These are phyloP conservation scores for Poliocrania exsul DNA, from an alignment of 2,797 vertebrate species.

Conservation along the genomic window DNA sequence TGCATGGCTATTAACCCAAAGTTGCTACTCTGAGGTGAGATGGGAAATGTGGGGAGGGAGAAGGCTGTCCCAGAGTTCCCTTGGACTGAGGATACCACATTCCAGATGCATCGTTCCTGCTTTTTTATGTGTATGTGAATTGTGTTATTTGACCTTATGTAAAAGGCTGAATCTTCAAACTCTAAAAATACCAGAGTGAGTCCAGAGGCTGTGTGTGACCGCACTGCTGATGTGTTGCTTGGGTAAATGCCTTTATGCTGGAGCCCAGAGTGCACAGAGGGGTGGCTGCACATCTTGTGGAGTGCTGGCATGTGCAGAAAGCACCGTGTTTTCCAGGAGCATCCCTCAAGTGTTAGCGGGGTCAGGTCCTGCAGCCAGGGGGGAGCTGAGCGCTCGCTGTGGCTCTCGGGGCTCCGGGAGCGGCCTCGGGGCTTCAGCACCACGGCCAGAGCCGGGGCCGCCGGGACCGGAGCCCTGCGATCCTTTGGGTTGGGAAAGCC, in stretches of 20 bases:
- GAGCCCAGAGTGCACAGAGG: fast-evolving
- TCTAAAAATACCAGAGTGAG: background rate
- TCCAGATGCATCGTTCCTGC: background rate
- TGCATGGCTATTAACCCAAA: background rate
- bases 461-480: fast-evolving
- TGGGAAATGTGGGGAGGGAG: background rate
- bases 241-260: fast-evolving
- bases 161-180: background rate
- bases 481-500: fast-evolving
- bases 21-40: background rate
- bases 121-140: background rate
- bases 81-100: background rate
- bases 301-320: background rate
- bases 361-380: fast-evolving
- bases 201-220: background rate
- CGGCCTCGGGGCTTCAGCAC: background rate
- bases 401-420: fast-evolving
- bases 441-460: background rate
- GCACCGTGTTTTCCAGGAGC: fast-evolving
- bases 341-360: fast-evolving
- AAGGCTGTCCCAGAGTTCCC: background rate
- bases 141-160: background rate
- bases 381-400: background rate
- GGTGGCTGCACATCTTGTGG: fast-evolving
- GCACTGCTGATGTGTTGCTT: fast-evolving